phyloP scores from a whole-genome alignment of 2,797 vertebrate genomes.

The Dryobates pubescens region DNA sequence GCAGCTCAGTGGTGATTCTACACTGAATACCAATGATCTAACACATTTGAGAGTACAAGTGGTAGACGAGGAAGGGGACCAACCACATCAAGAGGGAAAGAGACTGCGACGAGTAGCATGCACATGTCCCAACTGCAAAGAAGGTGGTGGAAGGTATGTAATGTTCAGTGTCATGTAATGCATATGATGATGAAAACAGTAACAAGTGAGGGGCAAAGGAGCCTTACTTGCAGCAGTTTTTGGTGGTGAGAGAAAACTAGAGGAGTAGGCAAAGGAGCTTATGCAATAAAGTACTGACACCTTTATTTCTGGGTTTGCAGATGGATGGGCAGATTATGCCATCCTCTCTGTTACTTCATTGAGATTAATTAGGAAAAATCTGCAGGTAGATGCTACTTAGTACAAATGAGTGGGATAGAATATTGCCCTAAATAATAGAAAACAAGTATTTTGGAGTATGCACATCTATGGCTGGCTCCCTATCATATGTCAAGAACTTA shows the following conservation, averaged over 20 bases:
- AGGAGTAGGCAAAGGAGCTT: neutral
- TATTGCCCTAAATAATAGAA: slow-evolving; percentile 15
- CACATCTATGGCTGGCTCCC: neutral
- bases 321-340: neutral
- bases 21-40: slow-evolving; percentile 94
- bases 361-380: neutral
- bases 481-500: slow-evolving; percentile 20
- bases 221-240: neutral
- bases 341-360: neutral
- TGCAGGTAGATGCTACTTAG: neutral
- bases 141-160: slow-evolving; percentile 94
- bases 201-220: neutral
- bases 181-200: neutral
- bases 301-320: slow-evolving; percentile 7
- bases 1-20: slow-evolving; percentile 95
- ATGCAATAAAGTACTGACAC: neutral
- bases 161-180: neutral
- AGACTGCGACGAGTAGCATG: slow-evolving; percentile 96
- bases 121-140: slow-evolving; percentile 99
- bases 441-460: slow-evolving; percentile 21
- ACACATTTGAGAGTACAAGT: slow-evolving; percentile 93
- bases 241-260: neutral
- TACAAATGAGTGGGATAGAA: neutral
- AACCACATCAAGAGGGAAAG: slow-evolving; percentile 94
- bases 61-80: slow-evolving; percentile 95